These are phyloP conservation scores for Microplitis deprimator DNA, from an alignment of 2,888 invertebrate genomes.

Conservation along the genomic window DNA sequence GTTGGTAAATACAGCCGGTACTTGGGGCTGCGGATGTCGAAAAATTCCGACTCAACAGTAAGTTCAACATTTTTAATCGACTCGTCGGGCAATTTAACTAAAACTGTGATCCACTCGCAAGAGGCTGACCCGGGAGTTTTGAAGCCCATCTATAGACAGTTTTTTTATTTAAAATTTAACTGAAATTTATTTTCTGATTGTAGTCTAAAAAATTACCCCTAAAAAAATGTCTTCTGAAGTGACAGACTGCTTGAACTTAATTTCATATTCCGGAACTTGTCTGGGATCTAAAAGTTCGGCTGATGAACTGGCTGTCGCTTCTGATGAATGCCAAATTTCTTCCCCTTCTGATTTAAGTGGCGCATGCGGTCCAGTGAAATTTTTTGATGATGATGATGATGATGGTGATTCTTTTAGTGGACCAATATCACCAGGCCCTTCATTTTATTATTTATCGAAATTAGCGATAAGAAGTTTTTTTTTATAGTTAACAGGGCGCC, in stretches of 20 bases:
- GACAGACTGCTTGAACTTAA: constrained; percentile 88
- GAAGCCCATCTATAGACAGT: constrained; percentile 79
- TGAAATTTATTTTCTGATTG: constrained; percentile 17
- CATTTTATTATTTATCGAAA: background rate
- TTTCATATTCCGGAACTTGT: constrained; percentile 81
- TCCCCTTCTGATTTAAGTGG: constrained; percentile 73
- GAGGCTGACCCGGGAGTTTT: constrained; percentile 85
- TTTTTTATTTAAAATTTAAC: constrained; percentile 7
- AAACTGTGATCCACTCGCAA: constrained; percentile 90
- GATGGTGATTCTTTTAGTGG: constrained; percentile 54
- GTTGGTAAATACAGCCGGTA: constrained; percentile 83
- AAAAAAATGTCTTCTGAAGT: constrained; percentile 89
- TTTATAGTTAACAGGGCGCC: too few species aligned
- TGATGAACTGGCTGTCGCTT: constrained; percentile 50
- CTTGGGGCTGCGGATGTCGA: constrained; percentile 67
- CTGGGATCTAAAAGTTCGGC: constrained; percentile 74
- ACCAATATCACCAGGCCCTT: constrained; percentile 73
- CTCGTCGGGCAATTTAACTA: constrained; percentile 84
- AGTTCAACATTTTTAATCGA: constrained; percentile 83
- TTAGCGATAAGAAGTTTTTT: too few species aligned
- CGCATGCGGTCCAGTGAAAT: constrained; percentile 55
- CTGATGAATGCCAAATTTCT: constrained; percentile 69
- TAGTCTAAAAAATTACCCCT: constrained; percentile 74
- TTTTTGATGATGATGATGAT: too few species aligned
- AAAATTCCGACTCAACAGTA: constrained; percentile 72